Evolutionary conservation across 2,797 vertebrate genomes (phyloP), one percentile per base, ranked within the genome.

Genomic region (Odontamblyopus lacepedii): DNA sequence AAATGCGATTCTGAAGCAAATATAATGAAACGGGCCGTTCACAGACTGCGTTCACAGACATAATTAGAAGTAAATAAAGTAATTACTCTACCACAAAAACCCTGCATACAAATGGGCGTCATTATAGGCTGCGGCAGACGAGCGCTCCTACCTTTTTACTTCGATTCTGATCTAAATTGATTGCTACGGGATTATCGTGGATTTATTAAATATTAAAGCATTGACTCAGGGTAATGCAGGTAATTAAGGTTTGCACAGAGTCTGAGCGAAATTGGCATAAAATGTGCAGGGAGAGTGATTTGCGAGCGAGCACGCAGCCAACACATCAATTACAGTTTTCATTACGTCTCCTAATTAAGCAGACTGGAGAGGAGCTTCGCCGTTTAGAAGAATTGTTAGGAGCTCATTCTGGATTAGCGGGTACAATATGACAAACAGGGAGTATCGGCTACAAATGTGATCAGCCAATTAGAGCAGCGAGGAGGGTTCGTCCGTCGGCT

Each of bases 191-290:
- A 97, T 96, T 96, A 95, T 92, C 88, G 90, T 66, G 82, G 94
- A 94, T 95, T 94, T 95, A 95, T 95, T 95, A 95, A 96, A 95
- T 96, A 96, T 94, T 94, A 94, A 93, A 92, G 91, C 95, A 95
- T 95, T 96, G 95, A 95, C 94, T 95, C 94, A 92, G 84, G 85
- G 89, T 95, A 95, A 96, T 95, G 90, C 89, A 88, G 92, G 95
- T 96, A 95, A 96, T 96, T 95, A 95, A 92, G 83, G 92, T 92
- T 93, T 96, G 95, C 93, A 94, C 87, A 87, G 94, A 89, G 87
- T 92, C 93, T 83, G 88, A 88, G 87, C 27, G 80, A 87, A 92
- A 90, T 94, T 94, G 92, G 81, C 92, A 94, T 92, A 90, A 93
- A 95, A 92, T 87, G 88, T 90, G 84, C 85, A 91, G 77, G 85